Base-by-base conservation (phyloP, 2,113 vertebrate species). In the Pseudopodoces humilis region DNA sequence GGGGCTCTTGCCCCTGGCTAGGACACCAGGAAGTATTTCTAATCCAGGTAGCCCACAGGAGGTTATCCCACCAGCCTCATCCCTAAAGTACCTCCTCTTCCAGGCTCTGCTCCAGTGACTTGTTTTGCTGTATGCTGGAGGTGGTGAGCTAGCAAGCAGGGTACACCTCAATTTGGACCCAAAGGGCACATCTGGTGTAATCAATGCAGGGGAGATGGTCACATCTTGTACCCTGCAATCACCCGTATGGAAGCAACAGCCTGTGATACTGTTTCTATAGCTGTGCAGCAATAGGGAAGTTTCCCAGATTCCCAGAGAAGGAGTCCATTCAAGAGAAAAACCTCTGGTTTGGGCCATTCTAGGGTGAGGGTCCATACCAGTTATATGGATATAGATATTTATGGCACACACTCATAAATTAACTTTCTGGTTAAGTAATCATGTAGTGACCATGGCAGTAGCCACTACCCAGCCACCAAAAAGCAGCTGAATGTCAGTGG, bases 191-290 rank as follows among this genome's bases (percentile, higher is more conserved):
- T 9, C 16, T 27, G 31, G 12, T 18, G 27, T 20, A 20, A 25
- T 13, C 52, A 39, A 1, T 4, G 49, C 39, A 35, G 30, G 39
- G 35, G 5, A 59, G 20, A 15, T 30, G 19, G 46, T 35, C 59
- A 13, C 35, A 37, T 23, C 43, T 22, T 0, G 0, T 15, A 18
- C 3, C 3, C 41, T 8, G 9, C 3, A 3, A 3, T 1, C 4
- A 6, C 3, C 56, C 24, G 13, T 3, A 16, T 0, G 14, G 43
- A 37, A 49, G 28, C 50, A 15, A 6, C 1, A 4, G 19, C 13
- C 8, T 5, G 1, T 33, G 9, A 35, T 60, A 13, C 47, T 7
- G 8, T 28, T 52, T n/a, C 79, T 62, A 11, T 1, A 70, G 69
- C n/a, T 3, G 0, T 5, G 56, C 24, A 70, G 52, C 69, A 28